Conservation (phyloP, 2,797 vertebrate species). For the Carduelis carduelis region DNA sequence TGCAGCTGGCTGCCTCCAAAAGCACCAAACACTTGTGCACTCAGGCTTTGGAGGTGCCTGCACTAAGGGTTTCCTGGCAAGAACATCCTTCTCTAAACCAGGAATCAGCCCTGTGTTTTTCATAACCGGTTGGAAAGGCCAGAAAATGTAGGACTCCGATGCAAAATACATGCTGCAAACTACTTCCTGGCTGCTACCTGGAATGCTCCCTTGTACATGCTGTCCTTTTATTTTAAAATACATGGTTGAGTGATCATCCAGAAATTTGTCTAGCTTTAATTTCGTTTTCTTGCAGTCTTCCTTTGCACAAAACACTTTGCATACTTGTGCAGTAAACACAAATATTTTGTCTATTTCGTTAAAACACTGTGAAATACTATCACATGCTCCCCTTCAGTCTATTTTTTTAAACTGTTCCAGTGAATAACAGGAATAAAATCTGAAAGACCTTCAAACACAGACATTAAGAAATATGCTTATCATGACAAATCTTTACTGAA, state of each 20-base stretch:
- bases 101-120: background rate
- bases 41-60: background rate
- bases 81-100: background rate
- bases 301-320: background rate
- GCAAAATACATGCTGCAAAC: background rate
- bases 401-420: background rate
- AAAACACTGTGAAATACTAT: background rate
- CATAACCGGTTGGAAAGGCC: background rate
- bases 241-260: background rate
- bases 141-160: background rate
- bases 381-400: background rate
- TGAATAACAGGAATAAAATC: background rate
- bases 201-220: background rate
- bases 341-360: background rate
- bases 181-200: background rate
- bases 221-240: background rate
- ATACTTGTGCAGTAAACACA: background rate
- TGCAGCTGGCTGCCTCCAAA: background rate
- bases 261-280: background rate
- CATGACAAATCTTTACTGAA: constrained; percentile 30
- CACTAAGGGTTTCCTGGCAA: background rate
- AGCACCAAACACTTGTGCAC: background rate
- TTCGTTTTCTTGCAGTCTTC: background rate
- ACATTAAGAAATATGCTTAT: background rate
- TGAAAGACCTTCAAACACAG: background rate